These are phyloP conservation scores for Zaprionus tsacasi DNA, from an alignment of 1,140 invertebrate genomes.

Conservation along the genomic window DNA sequence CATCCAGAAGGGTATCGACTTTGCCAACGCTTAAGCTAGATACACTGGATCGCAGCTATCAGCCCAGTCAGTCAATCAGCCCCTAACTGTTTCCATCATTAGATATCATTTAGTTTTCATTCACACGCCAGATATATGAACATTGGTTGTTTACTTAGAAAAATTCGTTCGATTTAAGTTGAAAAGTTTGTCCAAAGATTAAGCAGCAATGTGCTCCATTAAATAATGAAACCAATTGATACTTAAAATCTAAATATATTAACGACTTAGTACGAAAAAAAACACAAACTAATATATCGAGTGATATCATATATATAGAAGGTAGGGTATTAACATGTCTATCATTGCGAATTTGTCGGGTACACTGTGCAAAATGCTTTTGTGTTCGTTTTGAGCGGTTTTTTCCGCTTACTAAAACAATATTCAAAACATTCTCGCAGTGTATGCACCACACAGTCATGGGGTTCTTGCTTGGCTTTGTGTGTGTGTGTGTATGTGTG, in stretches of 20 bases:
- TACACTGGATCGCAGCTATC: background rate
- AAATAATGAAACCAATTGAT: constrained; percentile 51
- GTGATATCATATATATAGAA: no score
- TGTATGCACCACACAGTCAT: constrained; percentile 46
- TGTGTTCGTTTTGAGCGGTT: background rate
- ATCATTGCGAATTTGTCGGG: background rate
- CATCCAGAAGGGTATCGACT: constrained; percentile 98
- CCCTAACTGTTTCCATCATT: constrained; percentile 34
- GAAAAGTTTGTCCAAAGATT: constrained; percentile 63
- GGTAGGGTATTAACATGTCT: background rate
- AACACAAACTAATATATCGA: background rate
- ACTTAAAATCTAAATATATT: constrained; percentile 51
- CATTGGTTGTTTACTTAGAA: constrained; percentile 54
- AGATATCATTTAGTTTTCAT: constrained; percentile 36
- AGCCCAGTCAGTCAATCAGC: constrained; percentile 26
- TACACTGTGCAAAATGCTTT: constrained; percentile 20
- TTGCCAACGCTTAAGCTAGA: constrained; percentile 85
- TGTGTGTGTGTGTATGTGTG: constrained; percentile 9
- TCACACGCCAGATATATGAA: constrained; percentile 2
- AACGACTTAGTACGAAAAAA: constrained; percentile 34
- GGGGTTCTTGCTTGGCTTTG: constrained; percentile 22
- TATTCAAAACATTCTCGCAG: constrained; percentile 32
- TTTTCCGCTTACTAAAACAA: constrained; percentile 5
- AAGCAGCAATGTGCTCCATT: constrained; percentile 34
- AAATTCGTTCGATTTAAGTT: constrained; percentile 62